phyloP scores from a whole-genome alignment of 2,888 invertebrate species.

The Balanococcus diminutus region DNA sequence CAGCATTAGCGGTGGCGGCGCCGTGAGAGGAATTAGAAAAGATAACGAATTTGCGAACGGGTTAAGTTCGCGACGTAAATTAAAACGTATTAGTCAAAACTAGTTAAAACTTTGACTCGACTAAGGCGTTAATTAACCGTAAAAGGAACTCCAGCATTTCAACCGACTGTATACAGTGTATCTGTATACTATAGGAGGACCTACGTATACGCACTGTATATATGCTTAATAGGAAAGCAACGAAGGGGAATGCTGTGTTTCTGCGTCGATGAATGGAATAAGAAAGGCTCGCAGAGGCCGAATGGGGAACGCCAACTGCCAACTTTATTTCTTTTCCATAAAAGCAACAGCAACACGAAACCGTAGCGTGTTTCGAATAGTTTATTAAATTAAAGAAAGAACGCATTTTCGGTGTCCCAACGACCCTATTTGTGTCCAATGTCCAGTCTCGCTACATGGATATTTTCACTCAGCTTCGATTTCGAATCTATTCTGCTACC shows the following conservation, averaged over 20 bases:
- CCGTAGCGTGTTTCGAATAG: slow-evolving; percentile 3
- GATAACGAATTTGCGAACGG: slow-evolving; percentile 27
- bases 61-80: slow-evolving; percentile 23
- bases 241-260: neutral
- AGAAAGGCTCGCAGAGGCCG: neutral
- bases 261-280: no score
- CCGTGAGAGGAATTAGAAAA: slow-evolving; percentile 31
- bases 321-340: slow-evolving; percentile 15
- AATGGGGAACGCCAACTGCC: neutral
- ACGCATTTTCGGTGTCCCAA: neutral
- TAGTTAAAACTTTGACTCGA: slow-evolving; percentile 27
- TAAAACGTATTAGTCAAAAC: slow-evolving; percentile 25
- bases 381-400: slow-evolving; percentile 31
- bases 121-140: slow-evolving; percentile 31
- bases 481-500: neutral
- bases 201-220: neutral
- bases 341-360: neutral
- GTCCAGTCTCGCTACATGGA: neutral
- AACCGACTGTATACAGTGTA: neutral
- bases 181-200: no score
- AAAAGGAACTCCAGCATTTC: slow-evolving; percentile 19
- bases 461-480: neutral
- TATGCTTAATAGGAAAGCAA: no score
- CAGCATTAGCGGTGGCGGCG: no score
- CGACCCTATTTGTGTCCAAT: neutral